A percentile compares a stretch with the other conserved stretches of the same genome.
These are phyloP conservation scores for Erebia aethiops DNA, from an alignment of 2,888 invertebrate species.

Conservation along the genomic window DNA sequence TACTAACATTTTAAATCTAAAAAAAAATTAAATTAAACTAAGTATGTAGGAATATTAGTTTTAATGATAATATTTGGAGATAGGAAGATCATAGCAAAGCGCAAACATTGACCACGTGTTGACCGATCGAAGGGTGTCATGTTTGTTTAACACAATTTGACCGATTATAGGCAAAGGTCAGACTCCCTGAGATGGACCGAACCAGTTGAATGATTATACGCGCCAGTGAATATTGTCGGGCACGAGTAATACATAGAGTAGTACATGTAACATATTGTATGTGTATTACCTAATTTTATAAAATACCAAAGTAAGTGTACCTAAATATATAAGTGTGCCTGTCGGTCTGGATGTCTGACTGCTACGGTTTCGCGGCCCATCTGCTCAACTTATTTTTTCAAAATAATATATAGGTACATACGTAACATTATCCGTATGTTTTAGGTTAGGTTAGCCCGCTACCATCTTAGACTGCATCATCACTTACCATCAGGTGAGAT, in stretches of 20 bases:
- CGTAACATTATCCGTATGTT: no score
- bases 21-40: no score
- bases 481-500: no score
- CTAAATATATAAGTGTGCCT: not conserved
- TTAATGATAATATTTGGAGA: constrained; percentile 24
- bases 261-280: not conserved
- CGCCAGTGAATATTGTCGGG: constrained; percentile 29
- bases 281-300: no score
- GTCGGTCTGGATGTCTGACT: no score
- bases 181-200: constrained; percentile 46
- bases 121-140: constrained; percentile 64
- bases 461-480: no score
- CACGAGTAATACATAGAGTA: no score
- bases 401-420: no score
- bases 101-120: constrained; percentile 52
- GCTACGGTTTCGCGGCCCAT: no score
- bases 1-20: not conserved
- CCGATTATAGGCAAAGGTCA: constrained; percentile 64
- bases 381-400: no score
- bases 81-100: constrained; percentile 16
- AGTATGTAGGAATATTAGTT: not conserved
- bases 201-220: constrained; percentile 21
- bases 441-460: no score
- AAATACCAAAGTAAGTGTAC: no score
- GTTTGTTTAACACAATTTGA: constrained; percentile 58